Base-by-base conservation (phyloP, 2,797 vertebrate genomes). In the Forpus xanthops region DNA sequence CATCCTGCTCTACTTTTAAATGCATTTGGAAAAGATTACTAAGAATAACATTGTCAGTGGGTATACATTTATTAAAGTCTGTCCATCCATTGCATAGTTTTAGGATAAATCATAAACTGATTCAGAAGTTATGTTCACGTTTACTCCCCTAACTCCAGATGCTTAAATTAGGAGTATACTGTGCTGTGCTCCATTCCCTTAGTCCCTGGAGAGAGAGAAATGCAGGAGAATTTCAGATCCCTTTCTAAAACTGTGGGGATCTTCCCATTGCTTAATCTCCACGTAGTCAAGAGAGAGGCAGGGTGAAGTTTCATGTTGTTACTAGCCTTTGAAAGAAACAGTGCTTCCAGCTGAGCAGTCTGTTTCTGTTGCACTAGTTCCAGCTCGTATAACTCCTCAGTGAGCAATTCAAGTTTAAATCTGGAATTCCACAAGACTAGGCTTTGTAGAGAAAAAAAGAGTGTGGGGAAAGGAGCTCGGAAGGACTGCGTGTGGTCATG, bases 11-110 rank as follows among this genome's bases (percentile, higher is more conserved):
- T 68, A 6, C 62, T 87, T 90, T 75, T 76, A 82, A 94, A 55
- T 23, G 10, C 90, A 87, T 58, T 53, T 87, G 94, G 89, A 81
- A 96, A 70, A 86, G 58, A 66, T 96, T 94, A 45, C 42, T 33
- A 84, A 88, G 77, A 33, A 88, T 86, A 95, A 87, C 47, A 76
- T 47, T 66, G 82, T 81, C 50, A 31, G 30, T 88, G 50, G 58
- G 35, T 88, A 66, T 39, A 24, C 17, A 33, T 83, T 71, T 78
- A 56, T 90, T 81, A 70, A 75, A 81, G 30, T 42, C 19, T 82
- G 10, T 70, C 68, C n/a, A 47, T 68, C 55, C 60, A 15, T 55
- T 79, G 50, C 70, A 45, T 66, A 66, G 73, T 82, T 79, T 84
- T 66, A 35, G 60, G 24, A 42, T 62, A 79, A 76, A 72, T 50